Conservation (phyloP, 2,888 invertebrate genomes). For the Ramazzottius varieornatus region DNA sequence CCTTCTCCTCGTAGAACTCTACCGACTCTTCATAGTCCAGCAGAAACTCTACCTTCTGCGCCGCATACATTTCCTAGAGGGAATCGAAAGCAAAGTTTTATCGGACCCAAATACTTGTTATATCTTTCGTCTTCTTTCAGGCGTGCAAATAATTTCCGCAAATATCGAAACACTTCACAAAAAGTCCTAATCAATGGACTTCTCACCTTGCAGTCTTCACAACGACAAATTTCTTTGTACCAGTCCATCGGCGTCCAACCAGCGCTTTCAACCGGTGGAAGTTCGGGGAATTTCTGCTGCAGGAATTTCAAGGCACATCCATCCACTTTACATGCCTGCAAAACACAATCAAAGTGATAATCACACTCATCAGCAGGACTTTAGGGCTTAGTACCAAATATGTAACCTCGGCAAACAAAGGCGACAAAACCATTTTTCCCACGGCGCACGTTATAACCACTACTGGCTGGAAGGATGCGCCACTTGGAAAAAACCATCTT, state of each 20-base stretch:
- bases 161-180: background rate
- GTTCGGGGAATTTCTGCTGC: background rate
- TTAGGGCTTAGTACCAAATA: no score
- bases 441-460: no score
- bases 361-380: background rate
- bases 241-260: constrained; percentile 23
- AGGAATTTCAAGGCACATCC: background rate
- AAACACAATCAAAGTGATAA: background rate
- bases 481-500: background rate
- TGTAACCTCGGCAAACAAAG: no score
- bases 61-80: constrained; percentile 37
- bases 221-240: constrained; percentile 38
- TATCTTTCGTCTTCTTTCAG: no score
- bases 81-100: no score
- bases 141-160: no score
- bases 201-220: constrained; percentile 22
- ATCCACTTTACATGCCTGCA: background rate
- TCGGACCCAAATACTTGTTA: no score
- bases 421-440: background rate
- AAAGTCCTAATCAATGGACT: background rate
- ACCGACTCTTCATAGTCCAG: constrained; percentile 56
- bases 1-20: constrained; percentile 34
- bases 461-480: no score
- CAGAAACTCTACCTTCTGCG: constrained; percentile 40
- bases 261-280: background rate